phyloP scores from a whole-genome alignment of 2,888 invertebrate species.

The Lasioglossum pauxillum region DNA sequence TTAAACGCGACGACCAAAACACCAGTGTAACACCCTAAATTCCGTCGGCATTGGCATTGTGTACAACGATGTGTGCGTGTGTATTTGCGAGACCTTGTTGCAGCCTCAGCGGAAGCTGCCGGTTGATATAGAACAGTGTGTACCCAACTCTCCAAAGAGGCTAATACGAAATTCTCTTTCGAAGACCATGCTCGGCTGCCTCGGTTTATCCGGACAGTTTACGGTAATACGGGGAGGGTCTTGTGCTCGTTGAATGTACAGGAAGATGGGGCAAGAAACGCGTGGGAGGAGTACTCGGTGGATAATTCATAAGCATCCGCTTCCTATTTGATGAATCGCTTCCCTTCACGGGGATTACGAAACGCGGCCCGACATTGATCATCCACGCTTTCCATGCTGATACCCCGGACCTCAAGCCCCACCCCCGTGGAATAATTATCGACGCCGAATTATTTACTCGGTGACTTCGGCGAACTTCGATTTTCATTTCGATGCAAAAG shows the following conservation, averaged over 20 bases:
- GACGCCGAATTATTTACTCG: neutral
- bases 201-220: slow-evolving; percentile 42
- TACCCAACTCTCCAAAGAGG: slow-evolving; percentile 15
- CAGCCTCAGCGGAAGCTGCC: neutral
- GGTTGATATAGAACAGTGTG: slow-evolving; percentile 5
- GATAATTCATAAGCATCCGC: slow-evolving; percentile 23
- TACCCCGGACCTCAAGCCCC: neutral
- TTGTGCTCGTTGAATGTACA: slow-evolving; percentile 21
- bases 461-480: slow-evolving; percentile 6
- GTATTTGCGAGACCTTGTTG: neutral
- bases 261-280: neutral
- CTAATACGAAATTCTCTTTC: slow-evolving; percentile 48
- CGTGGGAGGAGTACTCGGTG: neutral
- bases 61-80: neutral
- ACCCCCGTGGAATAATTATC: neutral
- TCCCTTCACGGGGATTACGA: neutral
- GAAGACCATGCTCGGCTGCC: slow-evolving; percentile 26
- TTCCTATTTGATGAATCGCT: neutral
- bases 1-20: neutral
- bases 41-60: neutral
- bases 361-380: neutral
- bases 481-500: slow-evolving; percentile 14
- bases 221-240: slow-evolving; percentile 17
- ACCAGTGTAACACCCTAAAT: neutral
- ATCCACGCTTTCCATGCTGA: neutral